phyloP scores from a whole-genome alignment of 2,888 invertebrate genomes.

The Fragum sueziense region DNA sequence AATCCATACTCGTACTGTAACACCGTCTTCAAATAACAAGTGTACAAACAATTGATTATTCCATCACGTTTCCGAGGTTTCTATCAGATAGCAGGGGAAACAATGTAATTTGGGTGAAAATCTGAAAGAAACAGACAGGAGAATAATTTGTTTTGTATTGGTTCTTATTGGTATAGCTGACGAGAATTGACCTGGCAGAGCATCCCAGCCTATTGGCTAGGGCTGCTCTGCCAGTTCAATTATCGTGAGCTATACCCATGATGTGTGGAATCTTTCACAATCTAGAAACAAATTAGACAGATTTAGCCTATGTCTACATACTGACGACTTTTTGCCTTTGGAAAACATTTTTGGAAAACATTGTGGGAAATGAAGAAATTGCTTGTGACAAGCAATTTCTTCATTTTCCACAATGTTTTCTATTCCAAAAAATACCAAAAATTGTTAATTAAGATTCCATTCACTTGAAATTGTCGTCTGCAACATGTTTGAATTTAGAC shows the following conservation, averaged over 20 bases:
- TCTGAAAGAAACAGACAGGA: constrained; percentile 17
- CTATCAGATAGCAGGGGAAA: not conserved
- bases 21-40: constrained; percentile 18
- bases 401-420: no score
- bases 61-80: constrained; percentile 6
- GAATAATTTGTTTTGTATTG: constrained; percentile 12
- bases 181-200: no score
- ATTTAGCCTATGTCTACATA: no score
- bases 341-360: not conserved
- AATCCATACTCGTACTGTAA: constrained; percentile 48
- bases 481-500: no score
- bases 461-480: no score
- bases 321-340: no score
- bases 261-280: not conserved
- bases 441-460: no score
- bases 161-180: not conserved
- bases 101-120: constrained; percentile 23
- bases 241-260: not conserved
- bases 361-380: constrained; percentile 1
- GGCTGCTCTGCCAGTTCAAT: no score
- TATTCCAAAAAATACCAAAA: no score
- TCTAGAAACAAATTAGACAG: no score
- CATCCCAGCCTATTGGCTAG: no score
- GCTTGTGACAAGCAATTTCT: not conserved
- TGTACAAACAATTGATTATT: constrained; percentile 32